phyloP scores from a whole-genome alignment of 2,797 vertebrate species.

The Potorous gilbertii region DNA sequence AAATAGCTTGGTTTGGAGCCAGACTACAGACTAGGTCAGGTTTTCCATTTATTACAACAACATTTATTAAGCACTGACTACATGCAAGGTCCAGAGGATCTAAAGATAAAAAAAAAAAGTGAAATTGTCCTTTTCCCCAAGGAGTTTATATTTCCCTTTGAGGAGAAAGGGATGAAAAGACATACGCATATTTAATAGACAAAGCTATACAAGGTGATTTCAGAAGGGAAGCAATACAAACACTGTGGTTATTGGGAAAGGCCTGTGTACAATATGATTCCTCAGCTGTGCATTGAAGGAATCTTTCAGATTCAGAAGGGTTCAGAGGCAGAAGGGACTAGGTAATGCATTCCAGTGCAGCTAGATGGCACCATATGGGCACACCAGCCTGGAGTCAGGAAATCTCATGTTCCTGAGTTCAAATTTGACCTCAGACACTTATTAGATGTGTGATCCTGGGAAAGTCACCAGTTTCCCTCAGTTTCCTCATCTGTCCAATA shows the following conservation, averaged over 20 bases:
- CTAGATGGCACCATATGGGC: not conserved
- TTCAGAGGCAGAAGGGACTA: not conserved
- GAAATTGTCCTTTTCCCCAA: not conserved
- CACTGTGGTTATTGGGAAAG: not conserved
- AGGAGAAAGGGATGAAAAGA: not conserved
- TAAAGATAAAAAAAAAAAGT: not conserved
- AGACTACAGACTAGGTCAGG: not conserved
- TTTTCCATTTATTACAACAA: not conserved
- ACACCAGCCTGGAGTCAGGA: not conserved
- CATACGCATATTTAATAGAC: not conserved
- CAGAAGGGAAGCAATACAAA: not conserved
- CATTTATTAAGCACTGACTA: not conserved
- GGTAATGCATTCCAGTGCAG: not conserved
- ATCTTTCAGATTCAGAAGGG: not conserved
- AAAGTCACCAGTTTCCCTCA: not conserved
- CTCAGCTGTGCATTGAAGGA: not conserved
- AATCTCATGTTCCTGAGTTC: not conserved
- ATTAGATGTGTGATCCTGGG: not conserved
- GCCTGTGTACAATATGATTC: not conserved
- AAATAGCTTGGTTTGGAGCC: not conserved
- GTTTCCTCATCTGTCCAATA: not conserved
- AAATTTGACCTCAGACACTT: not conserved
- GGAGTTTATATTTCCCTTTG: not conserved
- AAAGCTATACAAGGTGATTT: not conserved
- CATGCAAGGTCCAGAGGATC: not conserved